Evolutionary conservation across 2,113 vertebrate species (phyloP).

Genomic region (Pteropus alecto): DNA sequence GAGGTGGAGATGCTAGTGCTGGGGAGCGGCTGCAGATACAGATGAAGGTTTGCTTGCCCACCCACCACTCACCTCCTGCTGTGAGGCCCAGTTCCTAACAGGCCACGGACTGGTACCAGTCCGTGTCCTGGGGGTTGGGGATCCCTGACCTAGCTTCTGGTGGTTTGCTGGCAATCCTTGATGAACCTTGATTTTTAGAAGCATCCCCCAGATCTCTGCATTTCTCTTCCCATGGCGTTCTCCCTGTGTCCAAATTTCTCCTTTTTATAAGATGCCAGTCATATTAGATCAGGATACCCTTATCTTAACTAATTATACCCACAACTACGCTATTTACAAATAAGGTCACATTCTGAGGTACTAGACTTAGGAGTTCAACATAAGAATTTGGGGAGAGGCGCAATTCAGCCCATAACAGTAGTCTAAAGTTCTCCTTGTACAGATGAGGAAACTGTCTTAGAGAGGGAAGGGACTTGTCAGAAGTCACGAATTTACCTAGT

Average conservation of each 20-base stretch:
- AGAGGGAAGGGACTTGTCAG: not conserved
- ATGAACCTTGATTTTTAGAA: not conserved
- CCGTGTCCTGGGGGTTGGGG: too few relatives aligned
- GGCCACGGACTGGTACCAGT: too few relatives aligned
- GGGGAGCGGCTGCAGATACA: too few relatives aligned
- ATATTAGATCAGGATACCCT: not conserved
- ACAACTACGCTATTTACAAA: not conserved
- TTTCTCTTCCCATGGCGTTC: not conserved
- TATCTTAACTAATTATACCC: not conserved
- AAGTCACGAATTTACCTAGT: not conserved
- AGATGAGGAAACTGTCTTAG: not conserved
- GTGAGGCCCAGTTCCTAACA: too few relatives aligned
- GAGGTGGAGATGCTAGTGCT: too few relatives aligned
- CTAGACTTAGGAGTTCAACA: not conserved
- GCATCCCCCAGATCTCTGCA: not conserved
- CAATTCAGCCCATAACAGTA: not conserved
- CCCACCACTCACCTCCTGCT: too few relatives aligned
- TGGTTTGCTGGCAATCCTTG: not conserved
- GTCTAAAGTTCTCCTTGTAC: not conserved
- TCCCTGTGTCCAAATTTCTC: not conserved
- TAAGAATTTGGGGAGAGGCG: not conserved
- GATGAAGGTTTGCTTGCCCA: too few relatives aligned
- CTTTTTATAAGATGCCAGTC: not conserved
- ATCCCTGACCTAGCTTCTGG: not conserved
- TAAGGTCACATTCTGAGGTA: not conserved